phyloP scores from a whole-genome alignment of 2,797 vertebrate species.

The Falco novaeseelandiae region DNA sequence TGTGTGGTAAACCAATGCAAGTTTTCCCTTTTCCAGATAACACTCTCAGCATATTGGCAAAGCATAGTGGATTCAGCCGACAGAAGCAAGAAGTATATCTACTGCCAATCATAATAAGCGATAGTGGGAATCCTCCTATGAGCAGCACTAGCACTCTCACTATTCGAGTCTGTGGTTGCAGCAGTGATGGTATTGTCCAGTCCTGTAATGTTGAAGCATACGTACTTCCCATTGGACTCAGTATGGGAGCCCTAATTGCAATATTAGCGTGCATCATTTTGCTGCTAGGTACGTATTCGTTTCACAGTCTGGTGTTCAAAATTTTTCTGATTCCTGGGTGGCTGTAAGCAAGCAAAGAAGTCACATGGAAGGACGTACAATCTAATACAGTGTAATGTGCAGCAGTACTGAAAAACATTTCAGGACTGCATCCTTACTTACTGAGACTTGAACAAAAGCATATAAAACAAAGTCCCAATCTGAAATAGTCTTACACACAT shows the following conservation, averaged over 20 bases:
- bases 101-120: conserved; percentile 93
- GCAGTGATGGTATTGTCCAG: conserved; percentile 90
- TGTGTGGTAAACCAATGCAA: not conserved
- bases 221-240: conserved; percentile 94
- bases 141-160: conserved; percentile 98
- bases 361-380: not conserved
- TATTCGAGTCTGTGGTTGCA: conserved; percentile 96
- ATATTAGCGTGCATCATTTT: conserved; percentile 97
- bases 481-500: not conserved
- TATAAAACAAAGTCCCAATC: not conserved
- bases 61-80: conserved; percentile 92
- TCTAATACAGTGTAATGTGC: not conserved
- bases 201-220: conserved; percentile 97
- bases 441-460: not conserved
- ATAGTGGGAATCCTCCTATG: conserved; percentile 92
- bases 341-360: not conserved
- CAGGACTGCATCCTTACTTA: not conserved
- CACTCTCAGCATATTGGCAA: conserved; percentile 93
- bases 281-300: conserved; percentile 86
- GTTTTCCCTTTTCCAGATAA: conserved; percentile 85
- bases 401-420: not conserved
- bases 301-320: not conserved
- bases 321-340: not conserved
- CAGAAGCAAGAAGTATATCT: conserved; percentile 97
- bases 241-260: conserved; percentile 97